phyloP scores from a whole-genome alignment of 2,888 invertebrate genomes.

The Sacculina carcini region DNA sequence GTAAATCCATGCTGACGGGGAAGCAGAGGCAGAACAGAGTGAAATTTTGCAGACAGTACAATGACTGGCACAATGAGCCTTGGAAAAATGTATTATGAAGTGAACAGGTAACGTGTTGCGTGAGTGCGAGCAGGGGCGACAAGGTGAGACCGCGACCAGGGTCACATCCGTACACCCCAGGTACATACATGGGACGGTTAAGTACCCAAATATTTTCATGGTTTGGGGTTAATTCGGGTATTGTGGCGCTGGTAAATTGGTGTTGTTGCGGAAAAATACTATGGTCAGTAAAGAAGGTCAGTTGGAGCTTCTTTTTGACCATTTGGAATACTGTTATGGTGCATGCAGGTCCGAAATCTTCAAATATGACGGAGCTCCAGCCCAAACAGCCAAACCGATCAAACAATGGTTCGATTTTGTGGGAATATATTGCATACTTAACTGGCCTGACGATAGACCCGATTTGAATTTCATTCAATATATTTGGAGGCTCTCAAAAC shows the following conservation, averaged over 20 bases:
- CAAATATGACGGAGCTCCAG: not conserved
- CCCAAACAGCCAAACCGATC: no score
- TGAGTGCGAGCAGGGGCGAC: not conserved
- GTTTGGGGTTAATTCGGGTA: not conserved
- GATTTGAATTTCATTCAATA: no score
- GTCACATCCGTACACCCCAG: not conserved
- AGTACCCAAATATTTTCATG: slow-evolving; percentile 1
- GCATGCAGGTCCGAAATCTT: not conserved
- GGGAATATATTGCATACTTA: no score
- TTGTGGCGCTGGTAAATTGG: not conserved
- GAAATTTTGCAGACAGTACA: no score
- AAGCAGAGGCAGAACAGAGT: not conserved
- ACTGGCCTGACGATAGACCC: no score
- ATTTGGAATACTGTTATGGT: not conserved
- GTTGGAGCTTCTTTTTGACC: not conserved
- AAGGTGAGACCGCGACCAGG: slow-evolving; percentile 1
- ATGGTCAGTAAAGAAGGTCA: not conserved
- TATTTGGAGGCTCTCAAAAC: no score
- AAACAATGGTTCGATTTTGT: no score
- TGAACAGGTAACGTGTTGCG: not conserved
- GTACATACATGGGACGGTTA: slow-evolving; percentile 1
- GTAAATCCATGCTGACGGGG: not conserved
- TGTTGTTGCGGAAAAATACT: slow-evolving; percentile 3
- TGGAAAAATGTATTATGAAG: slow-evolving; percentile 1
- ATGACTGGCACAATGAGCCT: not conserved